Conservation (phyloP, 1,140 invertebrate genomes). For the Monochamus saltuarius region DNA sequence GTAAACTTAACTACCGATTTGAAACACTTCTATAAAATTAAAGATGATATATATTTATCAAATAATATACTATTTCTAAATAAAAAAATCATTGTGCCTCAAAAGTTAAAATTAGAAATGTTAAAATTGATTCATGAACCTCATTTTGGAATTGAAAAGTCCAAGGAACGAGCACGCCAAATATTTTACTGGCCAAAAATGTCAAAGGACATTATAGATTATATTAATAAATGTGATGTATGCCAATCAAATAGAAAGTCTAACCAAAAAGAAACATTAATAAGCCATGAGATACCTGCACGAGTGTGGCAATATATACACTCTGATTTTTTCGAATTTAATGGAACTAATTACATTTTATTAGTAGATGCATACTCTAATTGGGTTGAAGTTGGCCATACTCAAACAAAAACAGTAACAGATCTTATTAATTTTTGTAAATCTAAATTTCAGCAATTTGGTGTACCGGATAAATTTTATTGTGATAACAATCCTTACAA, state of each 20-base stretch:
- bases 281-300: constrained; percentile 1
- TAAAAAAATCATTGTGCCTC: constrained; percentile 6
- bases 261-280: constrained; percentile 6
- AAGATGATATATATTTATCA: constrained; percentile 3
- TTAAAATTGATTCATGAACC: constrained; percentile 5
- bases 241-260: constrained; percentile 3
- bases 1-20: constrained; percentile 3
- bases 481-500: constrained; percentile 1
- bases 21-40: not conserved
- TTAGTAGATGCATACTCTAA: constrained; percentile 1
- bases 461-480: constrained; percentile 10
- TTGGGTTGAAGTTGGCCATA: not conserved
- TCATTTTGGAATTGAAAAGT: constrained; percentile 11
- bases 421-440: not conserved
- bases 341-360: constrained; percentile 3
- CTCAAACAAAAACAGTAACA: not conserved
- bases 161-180: constrained; percentile 1
- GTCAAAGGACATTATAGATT: not conserved
- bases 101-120: constrained; percentile 4
- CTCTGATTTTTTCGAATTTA: constrained; percentile 8
- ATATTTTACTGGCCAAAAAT: constrained; percentile 5
- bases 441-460: constrained; percentile 5
- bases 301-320: constrained; percentile 2
- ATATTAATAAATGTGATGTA: constrained; percentile 6
- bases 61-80: constrained; percentile 10